Conservation (phyloP, 1,140 invertebrate genomes). For the Radopholus similis region DNA sequence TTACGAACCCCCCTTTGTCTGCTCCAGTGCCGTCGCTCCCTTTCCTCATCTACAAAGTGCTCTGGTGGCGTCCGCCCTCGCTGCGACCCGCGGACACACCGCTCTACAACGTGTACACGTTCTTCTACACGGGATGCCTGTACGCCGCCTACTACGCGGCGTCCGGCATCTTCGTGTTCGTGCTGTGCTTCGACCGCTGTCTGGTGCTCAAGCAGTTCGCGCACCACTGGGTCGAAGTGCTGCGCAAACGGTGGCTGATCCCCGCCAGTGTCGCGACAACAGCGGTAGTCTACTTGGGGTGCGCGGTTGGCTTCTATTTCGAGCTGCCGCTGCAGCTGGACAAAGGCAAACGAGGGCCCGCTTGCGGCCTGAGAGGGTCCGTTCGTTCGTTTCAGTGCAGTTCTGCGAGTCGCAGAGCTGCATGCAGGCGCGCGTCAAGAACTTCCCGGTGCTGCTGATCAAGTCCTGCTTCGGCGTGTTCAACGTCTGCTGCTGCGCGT, state of each 20-base stretch:
- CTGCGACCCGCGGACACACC: background rate
- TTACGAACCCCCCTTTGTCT: too few relatives aligned
- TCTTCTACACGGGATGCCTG: background rate
- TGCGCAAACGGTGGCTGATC: background rate
- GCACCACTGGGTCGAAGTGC: background rate
- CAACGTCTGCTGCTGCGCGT: background rate
- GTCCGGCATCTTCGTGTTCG: background rate
- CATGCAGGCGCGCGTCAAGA: background rate
- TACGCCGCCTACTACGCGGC: background rate
- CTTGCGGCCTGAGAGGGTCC: background rate
- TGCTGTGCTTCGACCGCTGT: background rate
- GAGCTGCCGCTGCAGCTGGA: background rate
- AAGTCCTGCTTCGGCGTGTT: constrained; percentile 1
- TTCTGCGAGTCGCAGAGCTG: background rate
- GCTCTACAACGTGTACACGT: background rate
- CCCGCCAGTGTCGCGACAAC: background rate
- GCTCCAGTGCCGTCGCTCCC: background rate
- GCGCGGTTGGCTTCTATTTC: background rate
- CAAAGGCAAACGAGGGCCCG: background rate
- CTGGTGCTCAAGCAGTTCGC: background rate
- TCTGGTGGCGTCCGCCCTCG: background rate
- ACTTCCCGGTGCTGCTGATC: background rate
- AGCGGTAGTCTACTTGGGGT: background rate
- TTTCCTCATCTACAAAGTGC: background rate
- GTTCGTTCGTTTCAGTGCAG: background rate